A percentile compares a stretch with the other conserved stretches of the same genome.
These are phyloP conservation scores for Rhabdophis nuchalis DNA, from an alignment of 2,797 vertebrate genomes.

Conservation along the genomic window DNA sequence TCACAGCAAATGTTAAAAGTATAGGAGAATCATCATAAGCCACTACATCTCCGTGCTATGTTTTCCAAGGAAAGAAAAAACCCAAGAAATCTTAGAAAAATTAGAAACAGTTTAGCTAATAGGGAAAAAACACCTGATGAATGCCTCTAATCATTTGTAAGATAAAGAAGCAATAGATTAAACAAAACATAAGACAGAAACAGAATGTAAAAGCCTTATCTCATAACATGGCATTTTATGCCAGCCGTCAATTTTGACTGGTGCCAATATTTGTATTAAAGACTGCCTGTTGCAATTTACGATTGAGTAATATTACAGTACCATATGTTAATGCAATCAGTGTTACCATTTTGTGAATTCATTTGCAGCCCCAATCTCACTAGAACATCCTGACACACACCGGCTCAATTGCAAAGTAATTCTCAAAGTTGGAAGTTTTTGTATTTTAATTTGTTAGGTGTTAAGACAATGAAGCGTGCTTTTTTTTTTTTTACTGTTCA, in stretches of 20 bases:
- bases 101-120: neutral
- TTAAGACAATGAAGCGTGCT: slow-evolving; percentile 56
- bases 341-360: slow-evolving; percentile 64
- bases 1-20: neutral
- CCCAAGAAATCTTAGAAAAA: slow-evolving; percentile 48
- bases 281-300: slow-evolving; percentile 63
- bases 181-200: slow-evolving; percentile 2
- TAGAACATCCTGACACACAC: slow-evolving; percentile 56
- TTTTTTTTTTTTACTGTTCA: slow-evolving; percentile 22
- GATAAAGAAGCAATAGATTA: neutral
- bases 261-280: slow-evolving; percentile 70
- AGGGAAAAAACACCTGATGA: neutral
- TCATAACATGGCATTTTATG: slow-evolving; percentile 22
- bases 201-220: slow-evolving; percentile 29
- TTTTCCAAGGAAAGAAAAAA: neutral
- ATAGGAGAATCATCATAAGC: neutral
- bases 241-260: slow-evolving; percentile 66
- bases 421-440: slow-evolving; percentile 51
- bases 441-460: slow-evolving; percentile 51
- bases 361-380: slow-evolving; percentile 63
- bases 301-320: slow-evolving; percentile 60
- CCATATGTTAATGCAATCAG: slow-evolving; percentile 71
- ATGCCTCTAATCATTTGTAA: neutral
- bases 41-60: neutral
- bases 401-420: slow-evolving; percentile 53